phyloP scores from a whole-genome alignment of 2,888 invertebrate species.

The Spodoptera picta region DNA sequence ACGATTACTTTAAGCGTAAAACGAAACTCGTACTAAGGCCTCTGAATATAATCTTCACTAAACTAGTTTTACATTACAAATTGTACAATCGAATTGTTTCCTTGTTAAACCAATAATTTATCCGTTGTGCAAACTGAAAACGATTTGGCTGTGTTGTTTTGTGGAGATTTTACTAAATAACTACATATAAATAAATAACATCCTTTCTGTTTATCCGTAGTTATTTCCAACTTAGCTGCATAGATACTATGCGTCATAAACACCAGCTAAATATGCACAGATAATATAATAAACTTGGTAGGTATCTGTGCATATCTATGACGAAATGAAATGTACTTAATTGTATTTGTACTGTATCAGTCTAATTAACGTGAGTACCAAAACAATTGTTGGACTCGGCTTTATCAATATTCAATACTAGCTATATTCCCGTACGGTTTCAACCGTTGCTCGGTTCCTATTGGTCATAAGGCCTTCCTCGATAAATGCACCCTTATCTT shows the following conservation, averaged over 20 bases:
- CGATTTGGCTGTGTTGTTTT: slow-evolving; percentile 10
- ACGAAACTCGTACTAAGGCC: slow-evolving; percentile 1
- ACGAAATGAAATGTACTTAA: no score
- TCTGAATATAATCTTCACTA: slow-evolving; percentile 28
- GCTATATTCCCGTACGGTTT: no score
- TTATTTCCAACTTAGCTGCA: slow-evolving; percentile 2
- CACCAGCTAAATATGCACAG: not conserved
- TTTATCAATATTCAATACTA: no score
- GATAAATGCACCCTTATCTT: no score
- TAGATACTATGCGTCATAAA: not conserved
- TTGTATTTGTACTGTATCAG: no score
- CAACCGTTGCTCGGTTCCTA: no score
- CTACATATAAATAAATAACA: not conserved
- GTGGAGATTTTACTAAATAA: slow-evolving; percentile 22
- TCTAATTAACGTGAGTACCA: no score
- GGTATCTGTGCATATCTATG: no score
- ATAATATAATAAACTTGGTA: no score
- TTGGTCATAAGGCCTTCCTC: no score
- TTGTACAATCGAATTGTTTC: slow-evolving; percentile 26
- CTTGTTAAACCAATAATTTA: slow-evolving; percentile 29
- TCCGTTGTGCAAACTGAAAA: slow-evolving; percentile 6
- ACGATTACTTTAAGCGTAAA: no score
- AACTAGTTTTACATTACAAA: slow-evolving; percentile 33
- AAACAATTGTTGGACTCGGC: no score
- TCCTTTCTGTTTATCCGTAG: slow-evolving; percentile 4